Base-by-base conservation (phyloP, 2,797 vertebrate species). In the Halcyon leucocephala region DNA sequence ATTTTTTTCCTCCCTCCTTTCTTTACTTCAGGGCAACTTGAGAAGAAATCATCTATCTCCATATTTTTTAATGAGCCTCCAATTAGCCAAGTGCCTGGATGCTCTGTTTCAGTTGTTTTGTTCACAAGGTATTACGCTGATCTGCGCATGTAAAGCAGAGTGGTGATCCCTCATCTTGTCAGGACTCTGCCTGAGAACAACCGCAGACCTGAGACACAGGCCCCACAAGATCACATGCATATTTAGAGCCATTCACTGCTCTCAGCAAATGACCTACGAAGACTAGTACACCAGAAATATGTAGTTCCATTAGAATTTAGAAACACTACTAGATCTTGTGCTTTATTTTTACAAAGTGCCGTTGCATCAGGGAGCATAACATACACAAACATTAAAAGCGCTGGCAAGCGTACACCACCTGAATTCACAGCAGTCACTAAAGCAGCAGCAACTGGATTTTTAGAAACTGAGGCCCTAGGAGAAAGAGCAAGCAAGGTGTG, bases 61-160 rank as follows among this genome's bases (percentile, higher is more conserved):
- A 80, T 95, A 92, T 93, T 87, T 96, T 95, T 96, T 95, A 96
- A 96, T 90, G 88, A 96, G 94, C 48, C 93, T 96, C 95, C 95
- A 97, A 95, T 96, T 97, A 96, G 92, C 86, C 90, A 93, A 96
- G 78, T 54, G 86, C 83, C 93, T 87, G 89, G 78, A 93, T 94
- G 95, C 92, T 89, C 88, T 84, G 79, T 89, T 93, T 89, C 86
- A 93, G 82, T 95, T 95, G 90, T 85, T 93, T 80, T 79, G 83
- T 54, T 93, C 94, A 82, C 90, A 90, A 95, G 91, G 78, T 93
- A 95, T 86, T 90, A 89, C 44, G 49, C 78, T 81, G 95, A 97
- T 95, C 78, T 77, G 78, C 55, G 22, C 95, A 87, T 87, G 83
- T 87, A 95, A 85, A 95, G 79, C 90, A 65, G 92, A 65, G 78